Percentiles rank a stretch among this genome's conserved stretches.
phyloP scores from a whole-genome alignment of 2,113 vertebrate species.

The Rhabdornis inornatus region DNA sequence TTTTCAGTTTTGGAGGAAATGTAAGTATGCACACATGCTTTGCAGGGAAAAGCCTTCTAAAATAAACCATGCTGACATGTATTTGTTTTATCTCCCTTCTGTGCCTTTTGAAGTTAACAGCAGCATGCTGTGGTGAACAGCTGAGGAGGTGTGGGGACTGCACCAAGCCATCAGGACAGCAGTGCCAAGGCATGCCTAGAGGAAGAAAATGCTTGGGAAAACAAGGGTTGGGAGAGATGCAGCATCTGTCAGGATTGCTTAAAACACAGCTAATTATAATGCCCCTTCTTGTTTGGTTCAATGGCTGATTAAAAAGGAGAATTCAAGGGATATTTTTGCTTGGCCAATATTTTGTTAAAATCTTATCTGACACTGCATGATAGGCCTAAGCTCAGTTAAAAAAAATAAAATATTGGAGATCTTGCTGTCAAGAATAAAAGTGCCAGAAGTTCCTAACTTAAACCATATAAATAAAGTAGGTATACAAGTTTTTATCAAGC shows the following conservation, averaged over 20 bases:
- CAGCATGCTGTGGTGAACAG: slow-evolving; percentile 35
- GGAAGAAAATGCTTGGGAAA: slow-evolving; percentile 1
- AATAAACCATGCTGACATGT: slow-evolving; percentile 57
- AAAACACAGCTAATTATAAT: slow-evolving; percentile 25
- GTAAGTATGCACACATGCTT: background rate
- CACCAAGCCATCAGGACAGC: slow-evolving; percentile 53
- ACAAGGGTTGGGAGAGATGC: background rate
- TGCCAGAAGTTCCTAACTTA: background rate
- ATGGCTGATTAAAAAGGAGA: background rate
- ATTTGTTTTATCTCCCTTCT: slow-evolving; percentile 48
- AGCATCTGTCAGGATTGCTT: slow-evolving; percentile 8
- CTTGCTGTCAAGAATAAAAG: background rate
- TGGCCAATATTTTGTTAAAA: background rate
- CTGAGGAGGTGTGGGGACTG: slow-evolving; percentile 27
- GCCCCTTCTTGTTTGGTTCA: background rate
- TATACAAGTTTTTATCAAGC: background rate
- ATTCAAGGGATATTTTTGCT: background rate
- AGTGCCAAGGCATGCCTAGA: slow-evolving; percentile 59
- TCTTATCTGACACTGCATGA: background rate
- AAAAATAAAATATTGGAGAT: background rate
- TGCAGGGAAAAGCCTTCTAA: slow-evolving; percentile 55
- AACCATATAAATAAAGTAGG: background rate
- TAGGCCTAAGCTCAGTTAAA: background rate
- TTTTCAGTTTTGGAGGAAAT: background rate
- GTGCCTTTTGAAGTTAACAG: slow-evolving; percentile 61